Percentiles rank a stretch among this genome's conserved stretches.
Evolutionary conservation across 2,888 invertebrate genomes (phyloP).

Genomic region (Sisyra terminalis): DNA sequence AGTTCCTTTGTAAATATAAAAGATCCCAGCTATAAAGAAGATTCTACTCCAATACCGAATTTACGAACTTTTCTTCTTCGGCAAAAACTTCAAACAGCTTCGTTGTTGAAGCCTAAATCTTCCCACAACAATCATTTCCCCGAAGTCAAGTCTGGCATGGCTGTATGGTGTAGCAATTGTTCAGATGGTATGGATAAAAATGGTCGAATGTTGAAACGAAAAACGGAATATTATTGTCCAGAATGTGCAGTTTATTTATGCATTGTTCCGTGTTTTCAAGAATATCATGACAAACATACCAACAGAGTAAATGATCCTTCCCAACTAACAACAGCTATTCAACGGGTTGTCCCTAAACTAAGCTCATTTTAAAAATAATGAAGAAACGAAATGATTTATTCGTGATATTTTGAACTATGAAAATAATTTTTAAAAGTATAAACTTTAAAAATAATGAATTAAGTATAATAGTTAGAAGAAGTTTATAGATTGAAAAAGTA

Average conservation of each 20-base stretch:
- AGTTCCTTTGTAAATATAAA: constrained; percentile 26
- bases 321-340: constrained; percentile 20
- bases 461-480: too few species aligned
- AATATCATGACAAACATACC: constrained; percentile 52
- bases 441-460: too few species aligned
- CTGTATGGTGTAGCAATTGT: constrained; percentile 75
- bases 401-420: too few species aligned
- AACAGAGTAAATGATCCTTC: constrained; percentile 20
- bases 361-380: constrained; percentile 25
- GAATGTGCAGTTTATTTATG: constrained; percentile 80
- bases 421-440: too few species aligned
- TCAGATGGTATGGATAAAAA: constrained; percentile 80
- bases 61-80: constrained; percentile 28
- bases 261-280: constrained; percentile 80
- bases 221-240: constrained; percentile 81
- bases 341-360: constrained; percentile 27
- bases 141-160: constrained; percentile 65
- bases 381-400: too few species aligned
- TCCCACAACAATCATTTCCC: constrained; percentile 66
- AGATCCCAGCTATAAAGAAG: constrained; percentile 22
- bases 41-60: constrained; percentile 19
- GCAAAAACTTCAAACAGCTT: constrained; percentile 35
- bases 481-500: too few species aligned
- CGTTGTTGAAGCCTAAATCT: constrained; percentile 35
- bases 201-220: constrained; percentile 64